These are phyloP conservation scores for Flexamia atlantica DNA, from an alignment of 2,888 invertebrate species.

Conservation along the genomic window DNA sequence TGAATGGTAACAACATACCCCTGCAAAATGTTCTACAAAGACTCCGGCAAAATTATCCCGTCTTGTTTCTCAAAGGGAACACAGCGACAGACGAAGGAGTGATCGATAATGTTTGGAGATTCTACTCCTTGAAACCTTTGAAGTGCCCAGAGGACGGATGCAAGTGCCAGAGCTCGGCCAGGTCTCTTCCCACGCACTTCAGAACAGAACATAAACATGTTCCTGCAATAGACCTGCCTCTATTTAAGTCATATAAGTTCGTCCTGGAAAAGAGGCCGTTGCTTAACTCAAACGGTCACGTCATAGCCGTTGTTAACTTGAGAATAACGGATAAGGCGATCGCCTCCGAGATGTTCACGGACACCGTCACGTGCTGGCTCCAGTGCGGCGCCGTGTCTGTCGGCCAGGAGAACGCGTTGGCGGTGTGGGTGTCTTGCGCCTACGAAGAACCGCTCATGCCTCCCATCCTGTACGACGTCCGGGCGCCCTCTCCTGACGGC, in stretches of 20 bases:
- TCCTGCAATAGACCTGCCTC: background rate
- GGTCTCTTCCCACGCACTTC: background rate
- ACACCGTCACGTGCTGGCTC: background rate
- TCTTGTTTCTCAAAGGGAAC: background rate
- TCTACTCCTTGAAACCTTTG: background rate
- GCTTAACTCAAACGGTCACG: background rate
- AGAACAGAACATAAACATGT: background rate
- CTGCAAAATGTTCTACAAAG: background rate
- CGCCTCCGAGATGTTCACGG: background rate
- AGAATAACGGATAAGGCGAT: background rate
- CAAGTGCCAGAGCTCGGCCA: background rate
- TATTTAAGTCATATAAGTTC: background rate
- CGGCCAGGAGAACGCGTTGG: background rate
- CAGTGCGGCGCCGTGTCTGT: background rate
- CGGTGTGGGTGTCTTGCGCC: background rate
- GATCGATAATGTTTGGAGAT: background rate
- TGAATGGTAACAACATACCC: background rate
- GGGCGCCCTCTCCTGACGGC: background rate
- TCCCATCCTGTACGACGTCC: background rate
- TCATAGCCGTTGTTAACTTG: background rate
- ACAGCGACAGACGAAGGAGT: background rate
- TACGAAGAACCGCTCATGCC: slow-evolving; percentile 8
- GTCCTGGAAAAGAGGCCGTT: background rate
- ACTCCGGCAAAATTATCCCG: background rate
- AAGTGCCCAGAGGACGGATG: slow-evolving; percentile 13